These are phyloP conservation scores for Carcina quercana DNA, from an alignment of 2,888 invertebrate species.

Conservation along the genomic window DNA sequence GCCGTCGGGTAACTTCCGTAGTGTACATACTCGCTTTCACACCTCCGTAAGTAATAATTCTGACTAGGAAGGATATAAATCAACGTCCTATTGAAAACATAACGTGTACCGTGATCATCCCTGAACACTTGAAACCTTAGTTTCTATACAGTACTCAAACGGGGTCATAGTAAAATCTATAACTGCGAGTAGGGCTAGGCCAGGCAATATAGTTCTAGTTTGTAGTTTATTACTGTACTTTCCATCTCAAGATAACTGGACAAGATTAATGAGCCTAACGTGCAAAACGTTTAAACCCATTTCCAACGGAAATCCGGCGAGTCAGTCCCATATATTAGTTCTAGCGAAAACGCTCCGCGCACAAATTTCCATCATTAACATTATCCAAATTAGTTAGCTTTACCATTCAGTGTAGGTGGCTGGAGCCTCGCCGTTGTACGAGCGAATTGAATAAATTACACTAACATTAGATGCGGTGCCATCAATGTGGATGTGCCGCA, in stretches of 20 bases:
- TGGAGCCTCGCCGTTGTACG: slow-evolving; percentile 43
- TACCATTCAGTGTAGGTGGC: slow-evolving; percentile 38
- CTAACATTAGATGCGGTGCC: slow-evolving; percentile 24
- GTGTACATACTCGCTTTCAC: neutral
- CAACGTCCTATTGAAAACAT: too few species aligned
- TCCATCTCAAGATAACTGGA: slow-evolving; percentile 63
- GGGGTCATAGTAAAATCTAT: too few species aligned
- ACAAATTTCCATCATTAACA: slow-evolving; percentile 70
- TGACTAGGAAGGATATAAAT: too few species aligned
- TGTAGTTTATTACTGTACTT: too few species aligned
- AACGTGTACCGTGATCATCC: too few species aligned
- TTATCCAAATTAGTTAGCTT: slow-evolving; percentile 71
- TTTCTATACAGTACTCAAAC: too few species aligned
- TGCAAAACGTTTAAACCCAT: slow-evolving; percentile 73
- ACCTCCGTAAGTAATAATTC: too few species aligned
- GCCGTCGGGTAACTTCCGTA: neutral
- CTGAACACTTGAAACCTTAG: too few species aligned
- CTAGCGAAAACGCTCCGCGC: slow-evolving; percentile 60
- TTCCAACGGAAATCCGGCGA: slow-evolving; percentile 70
- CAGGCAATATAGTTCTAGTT: too few species aligned
- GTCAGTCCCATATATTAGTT: slow-evolving; percentile 73
- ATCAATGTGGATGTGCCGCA: slow-evolving; percentile 22
- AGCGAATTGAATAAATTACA: slow-evolving; percentile 51
- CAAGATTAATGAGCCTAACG: slow-evolving; percentile 72
- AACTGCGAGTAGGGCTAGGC: too few species aligned